Percentiles rank a stretch among this genome's conserved stretches.
Conservation (phyloP, 1,140 invertebrate genomes). For the Cherax destructor region DNA sequence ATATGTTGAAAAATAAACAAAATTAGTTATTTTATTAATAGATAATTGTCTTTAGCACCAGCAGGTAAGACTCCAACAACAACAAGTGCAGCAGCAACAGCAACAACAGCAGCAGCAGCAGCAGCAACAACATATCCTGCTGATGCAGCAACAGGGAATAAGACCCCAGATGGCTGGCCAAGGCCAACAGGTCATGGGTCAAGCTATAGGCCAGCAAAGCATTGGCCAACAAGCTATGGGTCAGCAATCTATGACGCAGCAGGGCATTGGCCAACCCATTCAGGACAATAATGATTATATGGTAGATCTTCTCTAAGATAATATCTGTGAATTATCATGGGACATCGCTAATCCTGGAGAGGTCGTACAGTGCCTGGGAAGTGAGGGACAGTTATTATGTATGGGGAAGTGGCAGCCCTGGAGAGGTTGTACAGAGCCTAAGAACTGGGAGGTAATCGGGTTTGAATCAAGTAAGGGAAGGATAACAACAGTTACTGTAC, state of each 20-base stretch:
- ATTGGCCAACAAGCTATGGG: constrained; percentile 45
- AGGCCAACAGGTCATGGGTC: constrained; percentile 50
- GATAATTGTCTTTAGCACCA: constrained; percentile 3
- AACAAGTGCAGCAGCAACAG: constrained; percentile 1
- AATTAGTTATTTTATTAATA: neutral
- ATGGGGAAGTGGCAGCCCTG: too few relatives aligned
- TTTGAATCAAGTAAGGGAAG: too few relatives aligned
- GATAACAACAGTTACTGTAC: too few relatives aligned
- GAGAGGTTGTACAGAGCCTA: too few relatives aligned
- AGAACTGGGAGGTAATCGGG: too few relatives aligned
- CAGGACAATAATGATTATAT: constrained; percentile 48
- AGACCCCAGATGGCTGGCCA: constrained; percentile 51
- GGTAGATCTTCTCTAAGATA: constrained; percentile 34
- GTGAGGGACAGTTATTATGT: too few relatives aligned
- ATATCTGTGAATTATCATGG: neutral
- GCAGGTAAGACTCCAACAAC: constrained; percentile 45
- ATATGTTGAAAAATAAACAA: too few relatives aligned
- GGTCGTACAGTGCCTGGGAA: too few relatives aligned
- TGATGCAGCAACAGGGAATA: constrained; percentile 60
- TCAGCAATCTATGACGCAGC: constrained; percentile 53
- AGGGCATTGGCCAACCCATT: constrained; percentile 50
- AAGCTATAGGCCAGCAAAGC: constrained; percentile 45
- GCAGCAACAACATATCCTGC: constrained; percentile 47
- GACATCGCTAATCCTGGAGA: too few relatives aligned
- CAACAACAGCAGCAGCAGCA: constrained; percentile 57